Base-by-base conservation (phyloP, 2,113 vertebrate genomes). In the Hippopotamus amphibius region DNA sequence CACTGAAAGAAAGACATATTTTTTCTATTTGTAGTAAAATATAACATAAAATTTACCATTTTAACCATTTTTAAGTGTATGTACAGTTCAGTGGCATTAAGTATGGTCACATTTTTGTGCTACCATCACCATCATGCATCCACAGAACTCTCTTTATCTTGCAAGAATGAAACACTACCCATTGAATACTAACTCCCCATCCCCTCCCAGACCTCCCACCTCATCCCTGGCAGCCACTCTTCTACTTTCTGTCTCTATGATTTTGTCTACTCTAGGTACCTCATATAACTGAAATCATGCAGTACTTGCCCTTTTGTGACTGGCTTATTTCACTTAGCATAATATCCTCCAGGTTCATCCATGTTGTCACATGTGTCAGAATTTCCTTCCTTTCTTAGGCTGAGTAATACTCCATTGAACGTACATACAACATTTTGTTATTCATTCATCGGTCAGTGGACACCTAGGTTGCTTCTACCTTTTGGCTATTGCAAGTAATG, bases 341-440 rank as follows among this genome's bases (percentile, higher is more conserved):
- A 7, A n/a, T 55, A 37, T 71, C 61, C 92, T 89, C 66, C 21
- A 37, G 55, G 30, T 28, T 46, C 33, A 59, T 61, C 79, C 10
- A 5, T n/a, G 33, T 63, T 16, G 21, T 24, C 26, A 24, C 21
- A 4, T 4, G 24, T 48, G 22, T 63, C 13, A 19, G 16, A 65
- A 82, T 57, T 37, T 26, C 17, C 46, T 85, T 84, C 33, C 48
- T 91, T 79, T 84, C n/a, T 55, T 85, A 80, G 65, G 76, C 48
- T 50, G 33, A 66, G 2, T 85, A n/a, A 28, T 28, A 11, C 14
- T 50, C 50, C 1, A 3, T 22, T 41, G 59, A 41, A 55, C 37
- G 14, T 15, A 15, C 30, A 0, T 13, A 10, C 33, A n/a, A 33
- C 57, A 30, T 55, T 69, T 85, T 83, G 43, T 50, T 68, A 46